Conservation (phyloP, 2,888 invertebrate genomes). For the Pristionchus mayeri region DNA sequence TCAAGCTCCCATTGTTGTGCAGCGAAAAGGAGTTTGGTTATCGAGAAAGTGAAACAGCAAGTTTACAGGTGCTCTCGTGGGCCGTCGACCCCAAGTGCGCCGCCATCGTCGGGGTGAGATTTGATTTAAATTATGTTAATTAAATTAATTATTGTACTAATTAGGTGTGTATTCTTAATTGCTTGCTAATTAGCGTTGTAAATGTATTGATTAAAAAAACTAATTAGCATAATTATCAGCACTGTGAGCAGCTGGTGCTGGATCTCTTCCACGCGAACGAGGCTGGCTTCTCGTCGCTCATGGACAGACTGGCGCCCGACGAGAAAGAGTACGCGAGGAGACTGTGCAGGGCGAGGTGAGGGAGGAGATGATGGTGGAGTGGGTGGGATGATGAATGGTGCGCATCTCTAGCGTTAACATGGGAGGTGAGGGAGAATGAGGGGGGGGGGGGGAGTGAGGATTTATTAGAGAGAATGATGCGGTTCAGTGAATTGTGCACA, state of each 20-base stretch:
- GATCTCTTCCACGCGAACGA: slow-evolving; percentile 52
- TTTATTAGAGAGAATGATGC: background rate
- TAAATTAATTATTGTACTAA: background rate
- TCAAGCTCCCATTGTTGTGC: background rate
- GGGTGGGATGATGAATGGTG: background rate
- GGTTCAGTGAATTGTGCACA: background rate
- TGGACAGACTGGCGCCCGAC: slow-evolving; percentile 46
- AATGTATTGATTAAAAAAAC: background rate
- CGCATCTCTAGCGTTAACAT: background rate
- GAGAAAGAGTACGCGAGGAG: slow-evolving; percentile 51
- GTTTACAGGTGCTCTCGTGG: slow-evolving; percentile 78
- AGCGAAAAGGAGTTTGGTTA: too few relatives aligned
- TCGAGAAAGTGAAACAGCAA: background rate
- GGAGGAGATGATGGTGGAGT: background rate
- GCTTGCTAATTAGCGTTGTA: background rate
- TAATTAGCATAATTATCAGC: background rate
- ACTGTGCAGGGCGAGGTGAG: slow-evolving; percentile 41
- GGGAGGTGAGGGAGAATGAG: background rate
- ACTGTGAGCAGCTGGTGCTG: slow-evolving; percentile 30
- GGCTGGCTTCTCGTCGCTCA: slow-evolving; percentile 51
- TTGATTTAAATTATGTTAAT: slow-evolving; percentile 6
- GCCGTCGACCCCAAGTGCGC: slow-evolving; percentile 84
- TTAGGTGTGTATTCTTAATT: background rate
- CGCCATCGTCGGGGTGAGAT: slow-evolving; percentile 81
- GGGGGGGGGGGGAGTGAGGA: background rate